Evolutionary conservation across 2,113 vertebrate genomes (phyloP).

Genomic region (Heteronetta atricapilla): DNA sequence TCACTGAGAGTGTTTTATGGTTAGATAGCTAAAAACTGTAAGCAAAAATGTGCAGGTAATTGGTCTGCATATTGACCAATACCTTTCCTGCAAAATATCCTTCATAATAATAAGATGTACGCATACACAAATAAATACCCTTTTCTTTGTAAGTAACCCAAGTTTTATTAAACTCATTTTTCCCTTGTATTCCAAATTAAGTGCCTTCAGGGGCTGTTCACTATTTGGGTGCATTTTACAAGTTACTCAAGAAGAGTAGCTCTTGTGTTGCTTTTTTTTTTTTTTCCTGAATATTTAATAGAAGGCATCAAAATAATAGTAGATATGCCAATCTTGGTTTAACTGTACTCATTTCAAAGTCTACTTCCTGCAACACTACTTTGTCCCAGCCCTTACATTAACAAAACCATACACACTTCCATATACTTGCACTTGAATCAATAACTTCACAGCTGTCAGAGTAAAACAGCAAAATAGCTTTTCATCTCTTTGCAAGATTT

Average conservation of each 20-base stretch:
- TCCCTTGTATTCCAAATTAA: background rate
- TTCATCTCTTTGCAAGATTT: background rate
- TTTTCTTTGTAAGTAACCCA: background rate
- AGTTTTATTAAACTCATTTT: background rate
- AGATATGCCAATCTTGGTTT: background rate
- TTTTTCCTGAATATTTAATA: background rate
- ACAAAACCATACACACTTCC: background rate
- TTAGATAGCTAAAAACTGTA: background rate
- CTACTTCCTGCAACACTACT: background rate
- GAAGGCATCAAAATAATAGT: background rate
- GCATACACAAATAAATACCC: background rate
- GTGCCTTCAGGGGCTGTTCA: background rate
- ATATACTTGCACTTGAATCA: background rate
- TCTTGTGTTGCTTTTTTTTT: background rate
- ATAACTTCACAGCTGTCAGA: constrained; percentile 3
- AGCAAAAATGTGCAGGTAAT: background rate
- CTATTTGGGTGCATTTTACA: background rate
- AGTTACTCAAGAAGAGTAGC: background rate
- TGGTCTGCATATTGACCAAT: background rate
- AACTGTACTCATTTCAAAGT: background rate
- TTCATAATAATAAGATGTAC: background rate
- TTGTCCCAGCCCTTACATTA: background rate
- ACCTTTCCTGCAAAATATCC: background rate
- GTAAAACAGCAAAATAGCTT: background rate
- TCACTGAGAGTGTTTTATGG: background rate